Evolutionary conservation across 2,888 invertebrate genomes (phyloP).

Genomic region (Eristalinus sepulchralis): DNA sequence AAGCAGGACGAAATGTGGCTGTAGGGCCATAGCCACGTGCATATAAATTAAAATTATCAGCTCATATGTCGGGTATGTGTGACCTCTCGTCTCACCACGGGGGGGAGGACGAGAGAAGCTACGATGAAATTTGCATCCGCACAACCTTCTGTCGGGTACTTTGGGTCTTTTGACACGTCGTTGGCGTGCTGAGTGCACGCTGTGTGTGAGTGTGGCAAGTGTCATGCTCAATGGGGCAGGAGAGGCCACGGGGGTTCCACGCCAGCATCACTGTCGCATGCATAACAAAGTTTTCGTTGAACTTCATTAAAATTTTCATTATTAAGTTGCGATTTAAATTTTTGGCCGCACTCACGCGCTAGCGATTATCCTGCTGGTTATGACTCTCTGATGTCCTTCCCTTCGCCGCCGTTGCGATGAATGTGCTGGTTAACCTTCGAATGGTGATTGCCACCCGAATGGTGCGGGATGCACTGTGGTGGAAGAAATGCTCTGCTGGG

Average conservation of each 20-base stretch:
- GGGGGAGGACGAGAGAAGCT: background rate
- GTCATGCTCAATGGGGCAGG: constrained; percentile 7
- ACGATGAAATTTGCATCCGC: constrained; percentile 40
- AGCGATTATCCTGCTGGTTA: constrained; percentile 31
- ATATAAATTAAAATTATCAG: constrained; percentile 64
- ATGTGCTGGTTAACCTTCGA: constrained; percentile 9
- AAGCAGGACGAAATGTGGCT: background rate
- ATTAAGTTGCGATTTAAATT: constrained; percentile 56
- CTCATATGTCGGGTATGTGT: constrained; percentile 23
- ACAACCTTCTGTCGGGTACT: constrained; percentile 27
- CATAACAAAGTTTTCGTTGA: constrained; percentile 27
- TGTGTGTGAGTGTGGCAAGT: background rate
- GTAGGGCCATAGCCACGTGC: constrained; percentile 32
- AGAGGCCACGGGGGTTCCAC: background rate
- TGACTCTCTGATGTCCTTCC: constrained; percentile 19
- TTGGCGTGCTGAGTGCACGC: background rate
- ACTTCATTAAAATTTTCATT: constrained; percentile 48
- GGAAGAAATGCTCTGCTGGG: constrained; percentile 2
- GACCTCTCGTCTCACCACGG: background rate
- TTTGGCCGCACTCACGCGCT: constrained; percentile 38
- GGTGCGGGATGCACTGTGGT: constrained; percentile 11
- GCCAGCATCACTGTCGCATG: background rate
- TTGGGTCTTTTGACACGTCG: constrained; percentile 54
- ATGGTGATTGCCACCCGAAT: background rate
- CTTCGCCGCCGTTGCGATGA: background rate